Evolutionary conservation across 2,797 vertebrate genomes (phyloP).

Genomic region (Gambelia wislizenii): DNA sequence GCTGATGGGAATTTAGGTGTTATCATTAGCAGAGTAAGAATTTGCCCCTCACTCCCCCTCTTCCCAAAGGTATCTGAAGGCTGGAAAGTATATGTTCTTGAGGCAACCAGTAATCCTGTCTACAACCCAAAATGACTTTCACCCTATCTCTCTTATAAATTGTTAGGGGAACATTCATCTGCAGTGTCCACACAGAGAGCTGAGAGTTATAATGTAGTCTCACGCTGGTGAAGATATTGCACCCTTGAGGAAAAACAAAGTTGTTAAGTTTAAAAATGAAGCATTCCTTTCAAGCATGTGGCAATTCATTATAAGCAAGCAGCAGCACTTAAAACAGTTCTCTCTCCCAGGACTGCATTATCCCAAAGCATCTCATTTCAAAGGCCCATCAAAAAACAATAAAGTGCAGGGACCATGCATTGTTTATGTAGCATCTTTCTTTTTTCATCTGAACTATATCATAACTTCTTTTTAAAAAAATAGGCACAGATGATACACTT

Average conservation of each 20-base stretch:
- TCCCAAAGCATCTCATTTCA: conserved; percentile 51
- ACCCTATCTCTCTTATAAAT: conserved; percentile 46
- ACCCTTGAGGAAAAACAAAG: conserved; percentile 55
- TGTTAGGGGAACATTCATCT: conserved; percentile 42
- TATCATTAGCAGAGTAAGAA: background rate
- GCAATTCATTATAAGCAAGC: conserved; percentile 56
- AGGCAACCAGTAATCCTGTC: conserved; percentile 6
- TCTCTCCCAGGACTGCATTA: conserved; percentile 9
- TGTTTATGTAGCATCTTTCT: conserved; percentile 1
- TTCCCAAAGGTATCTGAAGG: background rate
- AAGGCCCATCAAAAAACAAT: conserved; percentile 41
- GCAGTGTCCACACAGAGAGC: conserved; percentile 32
- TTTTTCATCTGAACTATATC: background rate
- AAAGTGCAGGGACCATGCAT: conserved; percentile 5
- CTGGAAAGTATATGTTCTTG: background rate
- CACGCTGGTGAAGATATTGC: conserved; percentile 45
- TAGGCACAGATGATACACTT: conserved; percentile 20
- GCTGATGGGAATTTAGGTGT: background rate
- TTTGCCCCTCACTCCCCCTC: background rate
- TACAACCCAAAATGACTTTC: conserved; percentile 21
- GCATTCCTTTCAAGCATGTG: conserved; percentile 37
- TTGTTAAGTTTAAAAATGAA: conserved; percentile 62
- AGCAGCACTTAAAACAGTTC: conserved; percentile 39
- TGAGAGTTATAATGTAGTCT: conserved; percentile 50
- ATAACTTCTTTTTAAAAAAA: background rate